phyloP scores from a whole-genome alignment of 1,140 invertebrate species.

The Orussus abietinus region DNA sequence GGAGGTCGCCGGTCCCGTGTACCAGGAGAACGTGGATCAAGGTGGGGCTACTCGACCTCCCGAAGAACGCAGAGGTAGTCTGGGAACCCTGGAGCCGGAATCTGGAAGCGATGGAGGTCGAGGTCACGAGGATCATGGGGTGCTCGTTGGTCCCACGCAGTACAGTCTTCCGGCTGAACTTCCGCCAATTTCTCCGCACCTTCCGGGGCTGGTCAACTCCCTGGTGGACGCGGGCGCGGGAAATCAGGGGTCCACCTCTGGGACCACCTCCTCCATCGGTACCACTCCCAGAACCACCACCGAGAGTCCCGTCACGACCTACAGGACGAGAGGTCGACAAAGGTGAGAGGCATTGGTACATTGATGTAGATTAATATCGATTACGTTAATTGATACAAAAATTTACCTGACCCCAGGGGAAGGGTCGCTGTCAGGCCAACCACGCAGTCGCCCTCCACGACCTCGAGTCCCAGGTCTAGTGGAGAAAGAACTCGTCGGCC shows the following conservation, averaged over 20 bases:
- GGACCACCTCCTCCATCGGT: constrained; percentile 27
- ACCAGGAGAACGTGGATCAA: background rate
- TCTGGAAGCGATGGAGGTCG: too few relatives aligned
- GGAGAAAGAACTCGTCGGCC: constrained; percentile 39
- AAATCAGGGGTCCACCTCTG: constrained; percentile 14
- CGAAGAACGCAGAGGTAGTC: background rate
- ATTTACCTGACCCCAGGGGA: constrained; percentile 24
- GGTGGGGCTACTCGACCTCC: background rate
- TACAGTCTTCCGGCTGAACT: constrained; percentile 49
- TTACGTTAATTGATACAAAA: constrained; percentile 5
- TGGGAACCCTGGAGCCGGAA: too few relatives aligned
- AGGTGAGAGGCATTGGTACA: too few relatives aligned
- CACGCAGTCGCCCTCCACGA: constrained; percentile 31
- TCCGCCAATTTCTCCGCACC: constrained; percentile 54
- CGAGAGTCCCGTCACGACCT: constrained; percentile 33
- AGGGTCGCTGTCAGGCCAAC: constrained; percentile 29
- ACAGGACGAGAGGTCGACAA: constrained; percentile 33
- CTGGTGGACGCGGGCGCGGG: constrained; percentile 51
- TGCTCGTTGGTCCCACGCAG: constrained; percentile 31
- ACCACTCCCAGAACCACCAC: constrained; percentile 32
- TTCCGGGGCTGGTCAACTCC: constrained; percentile 60
- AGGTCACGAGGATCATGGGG: constrained; percentile 24
- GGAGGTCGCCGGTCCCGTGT: too few relatives aligned
- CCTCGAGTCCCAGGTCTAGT: constrained; percentile 16
- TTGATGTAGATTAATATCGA: constrained; percentile 3